phyloP scores from a whole-genome alignment of 2,113 vertebrate genomes.

The Uropsilus gracilis region DNA sequence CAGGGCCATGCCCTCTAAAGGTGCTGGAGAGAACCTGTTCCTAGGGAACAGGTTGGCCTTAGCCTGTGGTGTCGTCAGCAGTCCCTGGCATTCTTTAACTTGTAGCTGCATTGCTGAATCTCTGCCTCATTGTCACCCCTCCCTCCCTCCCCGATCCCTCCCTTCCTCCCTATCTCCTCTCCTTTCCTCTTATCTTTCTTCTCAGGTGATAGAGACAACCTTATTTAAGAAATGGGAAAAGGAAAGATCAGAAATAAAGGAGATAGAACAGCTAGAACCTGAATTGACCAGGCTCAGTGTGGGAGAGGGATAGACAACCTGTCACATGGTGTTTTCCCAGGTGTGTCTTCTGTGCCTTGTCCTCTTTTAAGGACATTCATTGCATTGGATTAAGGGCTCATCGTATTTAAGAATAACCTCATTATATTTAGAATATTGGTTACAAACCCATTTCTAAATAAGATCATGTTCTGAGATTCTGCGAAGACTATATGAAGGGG shows the following conservation, averaged over 20 bases:
- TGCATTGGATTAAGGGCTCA: background rate
- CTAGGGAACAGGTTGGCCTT: background rate
- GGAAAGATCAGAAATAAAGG: too few species aligned
- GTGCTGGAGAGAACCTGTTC: too few species aligned
- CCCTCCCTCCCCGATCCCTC: too few species aligned
- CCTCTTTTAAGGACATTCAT: background rate
- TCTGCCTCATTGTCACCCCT: background rate
- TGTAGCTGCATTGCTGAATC: background rate
- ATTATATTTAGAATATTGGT: background rate
- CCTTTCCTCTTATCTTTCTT: too few species aligned
- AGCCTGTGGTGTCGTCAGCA: background rate
- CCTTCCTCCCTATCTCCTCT: too few species aligned
- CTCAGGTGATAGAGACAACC: too few species aligned
- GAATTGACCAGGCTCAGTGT: too few species aligned
- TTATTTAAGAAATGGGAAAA: too few species aligned
- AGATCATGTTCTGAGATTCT: background rate
- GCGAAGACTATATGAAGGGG: background rate
- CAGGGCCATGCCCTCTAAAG: background rate
- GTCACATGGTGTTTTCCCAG: background rate
- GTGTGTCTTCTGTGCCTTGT: background rate
- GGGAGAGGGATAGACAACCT: too few species aligned
- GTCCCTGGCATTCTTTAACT: background rate
- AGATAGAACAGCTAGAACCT: too few species aligned
- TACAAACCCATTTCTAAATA: background rate
- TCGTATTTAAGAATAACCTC: background rate